These are phyloP conservation scores for Stenopsyche tienmushanensis DNA, from an alignment of 1,140 invertebrate species.

Conservation along the genomic window DNA sequence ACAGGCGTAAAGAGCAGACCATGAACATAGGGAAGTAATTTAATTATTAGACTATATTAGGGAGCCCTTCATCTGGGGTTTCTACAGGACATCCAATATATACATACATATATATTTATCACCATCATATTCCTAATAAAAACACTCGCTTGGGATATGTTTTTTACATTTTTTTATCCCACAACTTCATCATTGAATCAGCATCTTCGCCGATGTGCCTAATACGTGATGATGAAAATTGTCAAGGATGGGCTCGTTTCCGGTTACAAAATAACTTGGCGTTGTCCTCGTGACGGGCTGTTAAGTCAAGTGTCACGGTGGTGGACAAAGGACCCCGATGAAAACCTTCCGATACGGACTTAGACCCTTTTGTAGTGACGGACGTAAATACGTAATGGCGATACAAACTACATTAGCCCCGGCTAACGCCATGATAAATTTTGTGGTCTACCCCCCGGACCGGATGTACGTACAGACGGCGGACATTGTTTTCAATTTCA, in stretches of 20 bases:
- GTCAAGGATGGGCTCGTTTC: conserved; percentile 16
- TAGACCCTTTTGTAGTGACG: conserved; percentile 18
- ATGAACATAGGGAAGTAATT: not conserved
- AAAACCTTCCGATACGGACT: not conserved
- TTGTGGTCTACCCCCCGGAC: conserved; percentile 27
- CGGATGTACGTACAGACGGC: not conserved
- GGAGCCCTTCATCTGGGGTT: not conserved
- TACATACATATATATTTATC: no score
- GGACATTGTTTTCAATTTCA: not conserved
- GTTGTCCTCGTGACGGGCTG: not conserved
- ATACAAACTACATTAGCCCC: conserved; percentile 38
- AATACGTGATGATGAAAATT: no score
- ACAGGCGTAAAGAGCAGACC: not conserved
- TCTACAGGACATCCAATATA: no score
- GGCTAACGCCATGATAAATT: conserved; percentile 33
- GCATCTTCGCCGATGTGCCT: no score
- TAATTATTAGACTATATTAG: not conserved
- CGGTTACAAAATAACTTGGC: conserved; percentile 21
- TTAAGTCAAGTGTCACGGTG: conserved; percentile 23
- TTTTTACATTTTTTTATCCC: no score
- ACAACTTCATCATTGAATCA: no score
- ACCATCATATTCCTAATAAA: no score
- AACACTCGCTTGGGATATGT: no score
- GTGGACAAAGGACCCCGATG: conserved; percentile 7
- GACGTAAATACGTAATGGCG: conserved; percentile 33